Evolutionary conservation across 2,113 vertebrate genomes (phyloP).

Genomic region (Dicerorhinus sumatrensis): DNA sequence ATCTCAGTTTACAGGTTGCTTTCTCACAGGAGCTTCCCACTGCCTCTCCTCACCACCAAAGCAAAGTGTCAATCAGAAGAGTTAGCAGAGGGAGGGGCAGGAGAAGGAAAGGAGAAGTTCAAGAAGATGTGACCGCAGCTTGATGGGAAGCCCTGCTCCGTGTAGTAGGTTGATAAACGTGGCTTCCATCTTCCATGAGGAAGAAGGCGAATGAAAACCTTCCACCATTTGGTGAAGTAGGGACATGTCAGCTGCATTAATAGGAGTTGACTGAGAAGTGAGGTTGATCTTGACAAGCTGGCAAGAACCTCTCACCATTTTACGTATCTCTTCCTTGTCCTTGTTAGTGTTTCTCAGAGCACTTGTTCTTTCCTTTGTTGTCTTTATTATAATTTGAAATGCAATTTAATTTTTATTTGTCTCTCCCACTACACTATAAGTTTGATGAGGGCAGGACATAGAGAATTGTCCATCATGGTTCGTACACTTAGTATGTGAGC

Average conservation of each 20-base stretch:
- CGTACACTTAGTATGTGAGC: fast-evolving
- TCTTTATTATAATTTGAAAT: neutral
- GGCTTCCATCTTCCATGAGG: neutral
- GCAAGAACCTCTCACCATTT: no score
- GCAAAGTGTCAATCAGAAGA: neutral
- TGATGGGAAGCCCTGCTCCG: no score
- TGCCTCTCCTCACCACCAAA: neutral
- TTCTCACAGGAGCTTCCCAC: neutral
- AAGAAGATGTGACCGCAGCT: fast-evolving
- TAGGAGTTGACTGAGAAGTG: neutral
- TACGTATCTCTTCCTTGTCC: neutral
- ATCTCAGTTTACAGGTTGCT: no score
- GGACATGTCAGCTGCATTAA: fast-evolving
- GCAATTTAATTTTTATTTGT: neutral
- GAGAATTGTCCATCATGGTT: fast-evolving
- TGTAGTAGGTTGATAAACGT: no score
- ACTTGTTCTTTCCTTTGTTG: neutral
- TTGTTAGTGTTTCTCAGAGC: neutral
- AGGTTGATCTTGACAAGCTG: no score
- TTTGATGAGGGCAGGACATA: neutral
- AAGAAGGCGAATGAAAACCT: neutral
- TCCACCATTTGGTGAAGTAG: no score
- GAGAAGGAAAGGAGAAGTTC: neutral
- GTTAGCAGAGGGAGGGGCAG: no score
- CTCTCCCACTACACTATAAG: neutral